phyloP scores from a whole-genome alignment of 2,888 invertebrate species.

The Andrena dorsata region DNA sequence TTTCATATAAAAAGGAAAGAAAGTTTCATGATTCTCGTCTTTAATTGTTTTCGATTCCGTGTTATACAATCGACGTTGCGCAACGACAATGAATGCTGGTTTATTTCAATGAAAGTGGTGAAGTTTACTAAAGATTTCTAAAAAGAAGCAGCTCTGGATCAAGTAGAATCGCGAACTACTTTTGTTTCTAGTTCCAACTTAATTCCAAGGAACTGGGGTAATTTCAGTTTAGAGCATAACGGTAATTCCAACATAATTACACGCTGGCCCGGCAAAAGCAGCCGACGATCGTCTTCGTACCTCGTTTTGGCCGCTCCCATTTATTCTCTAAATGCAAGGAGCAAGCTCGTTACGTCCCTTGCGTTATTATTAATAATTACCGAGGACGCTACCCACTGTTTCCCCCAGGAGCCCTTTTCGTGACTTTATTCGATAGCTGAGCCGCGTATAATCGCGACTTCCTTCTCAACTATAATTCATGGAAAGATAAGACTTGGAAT shows the following conservation, averaged over 20 bases:
- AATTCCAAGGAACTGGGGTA: not conserved
- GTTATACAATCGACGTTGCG: constrained; percentile 17
- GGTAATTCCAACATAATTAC: constrained; percentile 8
- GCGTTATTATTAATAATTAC: constrained; percentile 10
- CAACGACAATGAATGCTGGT: not conserved
- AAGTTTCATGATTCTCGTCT: constrained; percentile 3
- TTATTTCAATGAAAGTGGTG: not conserved
- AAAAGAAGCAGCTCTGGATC: not conserved
- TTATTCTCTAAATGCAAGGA: constrained; percentile 4
- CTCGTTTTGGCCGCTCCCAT: not conserved
- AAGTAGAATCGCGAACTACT: not conserved
- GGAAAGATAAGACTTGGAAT: not conserved
- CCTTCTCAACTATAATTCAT: not conserved
- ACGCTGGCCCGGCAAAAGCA: not conserved
- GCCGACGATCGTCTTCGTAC: not conserved
- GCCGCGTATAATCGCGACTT: not conserved
- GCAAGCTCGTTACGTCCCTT: not conserved
- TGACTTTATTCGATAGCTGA: not conserved
- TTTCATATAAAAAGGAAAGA: not conserved
- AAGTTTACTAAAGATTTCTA: not conserved
- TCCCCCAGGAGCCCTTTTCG: not conserved
- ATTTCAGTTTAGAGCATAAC: not conserved
- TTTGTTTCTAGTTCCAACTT: not conserved
- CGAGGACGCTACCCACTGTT: not conserved
- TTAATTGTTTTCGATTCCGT: constrained; percentile 8